phyloP scores from a whole-genome alignment of 92 coral and sea anemone species.

The Epizoanthus stellaris region DNA sequence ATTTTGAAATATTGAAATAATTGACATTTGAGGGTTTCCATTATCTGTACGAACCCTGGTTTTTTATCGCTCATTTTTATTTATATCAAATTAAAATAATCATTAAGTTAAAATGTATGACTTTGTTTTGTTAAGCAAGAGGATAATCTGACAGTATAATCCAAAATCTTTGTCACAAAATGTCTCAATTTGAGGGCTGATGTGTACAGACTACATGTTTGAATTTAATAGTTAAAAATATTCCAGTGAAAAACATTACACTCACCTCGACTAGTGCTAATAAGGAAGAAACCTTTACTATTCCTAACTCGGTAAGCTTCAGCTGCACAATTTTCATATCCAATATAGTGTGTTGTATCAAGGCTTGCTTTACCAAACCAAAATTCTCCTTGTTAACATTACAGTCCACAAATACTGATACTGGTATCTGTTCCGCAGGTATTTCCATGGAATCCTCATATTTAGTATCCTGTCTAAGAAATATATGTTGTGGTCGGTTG shows the following conservation, averaged over 20 bases:
- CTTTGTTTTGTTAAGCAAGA: too few relatives aligned
- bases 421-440: slow-evolving; percentile 8
- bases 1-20: too few relatives aligned
- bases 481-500: slow-evolving; percentile 33
- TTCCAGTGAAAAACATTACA: background rate
- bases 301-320: slow-evolving; percentile 53
- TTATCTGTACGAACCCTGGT: too few relatives aligned
- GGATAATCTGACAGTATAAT: too few relatives aligned
- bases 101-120: too few relatives aligned
- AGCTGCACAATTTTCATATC: slow-evolving; percentile 77
- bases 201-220: too few relatives aligned
- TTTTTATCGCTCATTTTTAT: too few relatives aligned
- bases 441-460: background rate
- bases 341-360: slow-evolving; percentile 58
- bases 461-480: background rate
- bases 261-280: slow-evolving; percentile 70
- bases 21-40: too few relatives aligned
- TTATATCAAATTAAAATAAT: too few relatives aligned
- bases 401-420: slow-evolving; percentile 72
- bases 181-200: too few relatives aligned
- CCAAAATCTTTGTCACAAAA: too few relatives aligned
- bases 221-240: too few relatives aligned
- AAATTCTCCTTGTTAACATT: slow-evolving; percentile 66
- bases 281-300: slow-evolving; percentile 45
- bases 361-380: slow-evolving; percentile 76